These are phyloP conservation scores for Oenanthe oenanthe DNA, from an alignment of 2,113 vertebrate species.

Conservation along the genomic window DNA sequence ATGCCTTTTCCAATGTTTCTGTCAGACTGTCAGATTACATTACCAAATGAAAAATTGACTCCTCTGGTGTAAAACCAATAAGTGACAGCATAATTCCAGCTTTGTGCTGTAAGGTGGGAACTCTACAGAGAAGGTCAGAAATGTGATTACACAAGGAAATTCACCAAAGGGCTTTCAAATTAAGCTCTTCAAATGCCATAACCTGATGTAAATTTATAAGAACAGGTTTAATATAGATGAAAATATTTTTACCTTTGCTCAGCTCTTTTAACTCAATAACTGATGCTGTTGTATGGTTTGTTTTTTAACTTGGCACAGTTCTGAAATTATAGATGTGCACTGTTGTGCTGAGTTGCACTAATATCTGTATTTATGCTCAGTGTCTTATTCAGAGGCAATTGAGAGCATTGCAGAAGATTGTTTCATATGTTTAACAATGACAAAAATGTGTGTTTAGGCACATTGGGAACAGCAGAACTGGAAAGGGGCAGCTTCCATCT, in stretches of 20 bases:
- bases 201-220: not conserved
- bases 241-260: not conserved
- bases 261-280: not conserved
- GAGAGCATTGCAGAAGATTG: not conserved
- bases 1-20: not conserved
- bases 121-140: not conserved
- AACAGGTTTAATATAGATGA: not conserved
- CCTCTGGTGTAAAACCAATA: not conserved
- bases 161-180: not conserved
- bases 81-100: not conserved
- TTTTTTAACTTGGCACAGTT: not conserved
- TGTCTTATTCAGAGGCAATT: not conserved
- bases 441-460: accelerated
- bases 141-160: not conserved
- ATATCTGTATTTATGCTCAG: not conserved
- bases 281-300: not conserved
- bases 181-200: not conserved
- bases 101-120: not conserved
- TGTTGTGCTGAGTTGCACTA: not conserved
- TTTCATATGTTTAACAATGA: not conserved
- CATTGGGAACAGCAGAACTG: not conserved
- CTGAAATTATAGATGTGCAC: not conserved
- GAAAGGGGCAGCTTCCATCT: not conserved
- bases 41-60: not conserved
- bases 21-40: not conserved